These are phyloP conservation scores for Drosophila repletoides DNA, from an alignment of 1,140 invertebrate species.

Conservation along the genomic window DNA sequence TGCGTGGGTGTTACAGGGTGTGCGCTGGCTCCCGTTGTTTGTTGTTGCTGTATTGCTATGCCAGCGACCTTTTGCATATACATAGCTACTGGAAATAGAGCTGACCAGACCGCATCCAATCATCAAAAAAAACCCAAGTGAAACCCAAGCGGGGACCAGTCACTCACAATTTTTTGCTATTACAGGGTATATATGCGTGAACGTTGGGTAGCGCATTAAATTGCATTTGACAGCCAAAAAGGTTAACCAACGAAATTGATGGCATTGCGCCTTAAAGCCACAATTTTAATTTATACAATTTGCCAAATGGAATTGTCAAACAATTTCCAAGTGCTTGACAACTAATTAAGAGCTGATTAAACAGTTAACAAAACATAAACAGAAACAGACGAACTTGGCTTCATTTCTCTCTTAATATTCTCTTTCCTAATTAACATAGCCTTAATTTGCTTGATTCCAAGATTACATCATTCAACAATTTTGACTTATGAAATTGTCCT, in stretches of 20 bases:
- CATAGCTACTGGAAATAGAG: constrained; percentile 3
- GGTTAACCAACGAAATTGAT: background rate
- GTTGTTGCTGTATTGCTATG: background rate
- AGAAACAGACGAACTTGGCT: background rate
- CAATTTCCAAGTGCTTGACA: background rate
- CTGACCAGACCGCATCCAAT: background rate
- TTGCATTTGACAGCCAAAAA: constrained; percentile 9
- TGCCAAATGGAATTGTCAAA: background rate
- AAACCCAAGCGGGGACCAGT: too few species aligned
- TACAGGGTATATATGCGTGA: too few species aligned
- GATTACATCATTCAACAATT: too few species aligned
- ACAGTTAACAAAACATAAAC: background rate
- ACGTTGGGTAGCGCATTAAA: too few species aligned
- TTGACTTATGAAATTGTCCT: too few species aligned
- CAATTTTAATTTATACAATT: background rate
- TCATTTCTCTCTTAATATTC: too few species aligned
- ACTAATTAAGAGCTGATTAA: background rate
- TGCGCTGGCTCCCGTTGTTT: background rate
- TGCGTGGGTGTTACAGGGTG: background rate
- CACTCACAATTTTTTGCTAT: too few species aligned
- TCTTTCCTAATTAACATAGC: too few species aligned
- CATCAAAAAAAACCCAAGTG: background rate
- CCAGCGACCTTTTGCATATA: constrained; percentile 11
- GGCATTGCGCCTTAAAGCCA: background rate
- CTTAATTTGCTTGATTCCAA: too few species aligned